Conservation (phyloP, 2,888 invertebrate species). For the Neoaliturus tenellus region DNA sequence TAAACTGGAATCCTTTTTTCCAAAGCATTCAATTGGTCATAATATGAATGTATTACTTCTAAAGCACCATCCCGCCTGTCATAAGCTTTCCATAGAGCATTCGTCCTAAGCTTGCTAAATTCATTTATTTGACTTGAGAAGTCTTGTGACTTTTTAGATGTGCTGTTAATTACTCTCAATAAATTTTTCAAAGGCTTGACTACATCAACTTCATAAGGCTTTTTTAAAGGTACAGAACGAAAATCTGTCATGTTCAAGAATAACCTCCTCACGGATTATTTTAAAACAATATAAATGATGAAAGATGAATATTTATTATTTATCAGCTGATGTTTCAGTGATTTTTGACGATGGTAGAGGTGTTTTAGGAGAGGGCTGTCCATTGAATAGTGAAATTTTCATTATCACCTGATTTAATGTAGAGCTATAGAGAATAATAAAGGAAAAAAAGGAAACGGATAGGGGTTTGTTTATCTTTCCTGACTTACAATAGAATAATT, state of each 20-base stretch:
- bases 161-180: slow-evolving; percentile 91
- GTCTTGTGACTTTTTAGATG: slow-evolving; percentile 82
- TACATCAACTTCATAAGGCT: slow-evolving; percentile 96
- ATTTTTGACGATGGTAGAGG: too few relatives aligned
- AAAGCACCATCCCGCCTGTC: slow-evolving; percentile 96
- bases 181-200: slow-evolving; percentile 94
- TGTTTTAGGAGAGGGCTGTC: too few relatives aligned
- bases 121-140: slow-evolving; percentile 86
- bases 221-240: slow-evolving; percentile 93
- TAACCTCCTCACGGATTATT: background rate
- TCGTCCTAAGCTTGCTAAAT: slow-evolving; percentile 90
- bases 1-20: slow-evolving; percentile 96
- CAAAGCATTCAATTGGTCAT: slow-evolving; percentile 95
- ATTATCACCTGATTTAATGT: too few relatives aligned
- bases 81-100: slow-evolving; percentile 94
- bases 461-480: too few relatives aligned
- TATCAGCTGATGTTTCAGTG: background rate
- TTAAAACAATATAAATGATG: background rate
- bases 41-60: slow-evolving; percentile 96
- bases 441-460: too few relatives aligned
- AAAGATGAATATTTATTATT: background rate
- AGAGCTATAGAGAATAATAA: too few relatives aligned
- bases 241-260: slow-evolving; percentile 79
- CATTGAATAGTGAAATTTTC: too few relatives aligned
- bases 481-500: too few relatives aligned